Evolutionary conservation across 2,113 vertebrate species (phyloP).

Genomic region (Grammomys dolichurus): DNA sequence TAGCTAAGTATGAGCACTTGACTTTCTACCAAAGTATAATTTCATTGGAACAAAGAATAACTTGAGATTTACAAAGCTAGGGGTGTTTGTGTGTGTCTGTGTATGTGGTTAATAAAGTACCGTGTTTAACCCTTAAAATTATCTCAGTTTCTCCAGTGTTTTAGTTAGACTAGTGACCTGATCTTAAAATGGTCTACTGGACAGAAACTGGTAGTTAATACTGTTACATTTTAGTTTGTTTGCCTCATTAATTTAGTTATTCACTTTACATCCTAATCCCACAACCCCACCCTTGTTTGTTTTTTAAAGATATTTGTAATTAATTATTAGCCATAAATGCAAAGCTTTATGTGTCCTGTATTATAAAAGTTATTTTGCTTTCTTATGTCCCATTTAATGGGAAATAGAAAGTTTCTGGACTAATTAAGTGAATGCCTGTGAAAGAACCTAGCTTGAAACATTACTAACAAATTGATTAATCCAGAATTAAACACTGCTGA

Average conservation of each 20-base stretch:
- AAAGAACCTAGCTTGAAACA: neutral
- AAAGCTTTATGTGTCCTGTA: neutral
- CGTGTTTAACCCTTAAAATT: constrained; percentile 35
- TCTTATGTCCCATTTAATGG: neutral
- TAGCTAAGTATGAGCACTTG: neutral
- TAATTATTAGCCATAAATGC: neutral
- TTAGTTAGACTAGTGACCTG: neutral
- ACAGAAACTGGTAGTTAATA: neutral
- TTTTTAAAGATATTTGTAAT: neutral
- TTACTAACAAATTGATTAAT: neutral
- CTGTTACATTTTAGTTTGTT: neutral
- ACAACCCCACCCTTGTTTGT: neutral
- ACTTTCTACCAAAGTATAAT: neutral
- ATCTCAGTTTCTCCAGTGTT: neutral
- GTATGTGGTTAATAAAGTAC: neutral
- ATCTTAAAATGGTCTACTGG: neutral
- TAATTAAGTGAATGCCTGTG: neutral
- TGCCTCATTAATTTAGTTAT: neutral
- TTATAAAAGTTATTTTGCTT: neutral
- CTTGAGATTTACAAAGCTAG: neutral
- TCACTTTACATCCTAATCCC: too few relatives aligned
- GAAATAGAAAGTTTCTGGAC: neutral
- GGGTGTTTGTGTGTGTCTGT: neutral
- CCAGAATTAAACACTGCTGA: neutral
- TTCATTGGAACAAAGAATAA: constrained; percentile 3